phyloP scores from a whole-genome alignment of 1,140 invertebrate species.

The Ostrea edulis region DNA sequence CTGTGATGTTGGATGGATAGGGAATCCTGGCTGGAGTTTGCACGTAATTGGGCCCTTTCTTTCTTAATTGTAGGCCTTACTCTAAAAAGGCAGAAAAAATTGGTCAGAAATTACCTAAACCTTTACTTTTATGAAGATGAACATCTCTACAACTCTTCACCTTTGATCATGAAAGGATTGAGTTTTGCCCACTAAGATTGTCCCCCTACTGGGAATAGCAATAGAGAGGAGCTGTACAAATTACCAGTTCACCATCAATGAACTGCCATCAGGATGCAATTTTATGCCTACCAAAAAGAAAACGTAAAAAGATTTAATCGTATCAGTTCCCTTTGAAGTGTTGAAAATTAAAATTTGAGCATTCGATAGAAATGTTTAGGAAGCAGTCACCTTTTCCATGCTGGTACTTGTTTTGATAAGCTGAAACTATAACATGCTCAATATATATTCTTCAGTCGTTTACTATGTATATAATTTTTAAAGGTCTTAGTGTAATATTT shows the following conservation, averaged over 20 bases:
- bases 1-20: not conserved
- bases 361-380: not conserved
- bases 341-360: not conserved
- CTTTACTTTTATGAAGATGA: conserved; percentile 3
- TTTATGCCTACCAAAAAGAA: not conserved
- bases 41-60: not conserved
- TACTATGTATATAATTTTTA: not conserved
- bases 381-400: not conserved
- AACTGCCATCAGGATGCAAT: not conserved
- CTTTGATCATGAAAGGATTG: conserved; percentile 22
- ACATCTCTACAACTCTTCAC: conserved; percentile 16
- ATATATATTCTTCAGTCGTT: too few species aligned
- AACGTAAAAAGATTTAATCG: conserved; percentile 16
- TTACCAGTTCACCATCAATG: not conserved
- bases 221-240: conserved; percentile 2
- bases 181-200: conserved; percentile 1
- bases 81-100: not conserved
- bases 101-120: conserved; percentile 1
- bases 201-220: conserved; percentile 1
- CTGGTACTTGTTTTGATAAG: too few species aligned
- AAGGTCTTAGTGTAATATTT: not conserved
- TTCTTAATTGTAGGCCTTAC: conserved; percentile 4
- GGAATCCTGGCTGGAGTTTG: not conserved
- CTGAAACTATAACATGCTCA: not conserved
- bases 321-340: not conserved